A percentile compares a stretch with the other conserved stretches of the same genome.
These are phyloP conservation scores for Baryphthengus martii DNA, from an alignment of 2,113 vertebrate genomes.

Conservation along the genomic window DNA sequence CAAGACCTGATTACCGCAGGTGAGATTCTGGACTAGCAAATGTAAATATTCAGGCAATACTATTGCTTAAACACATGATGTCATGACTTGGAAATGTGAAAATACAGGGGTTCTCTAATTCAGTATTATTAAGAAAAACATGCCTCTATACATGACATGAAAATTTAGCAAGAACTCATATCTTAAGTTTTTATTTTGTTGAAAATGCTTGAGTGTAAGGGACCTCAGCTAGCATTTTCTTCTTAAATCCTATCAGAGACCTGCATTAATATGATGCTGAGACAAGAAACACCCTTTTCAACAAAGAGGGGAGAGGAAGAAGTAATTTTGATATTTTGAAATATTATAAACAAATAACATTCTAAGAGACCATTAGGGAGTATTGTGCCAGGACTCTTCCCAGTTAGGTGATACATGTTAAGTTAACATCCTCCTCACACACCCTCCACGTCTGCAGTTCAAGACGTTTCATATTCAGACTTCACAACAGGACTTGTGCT, in stretches of 20 bases:
- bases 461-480: not conserved
- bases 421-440: not conserved
- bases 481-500: not conserved
- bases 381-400: not conserved
- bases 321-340: not conserved
- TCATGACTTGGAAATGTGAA: not conserved
- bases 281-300: conserved; percentile 6
- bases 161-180: not conserved
- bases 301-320: not conserved
- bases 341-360: not conserved
- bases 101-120: not conserved
- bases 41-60: not conserved
- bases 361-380: not conserved
- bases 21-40: not conserved
- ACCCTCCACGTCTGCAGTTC: not conserved
- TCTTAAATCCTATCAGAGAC: not conserved
- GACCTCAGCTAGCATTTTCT: not conserved
- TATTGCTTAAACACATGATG: not conserved
- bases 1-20: not conserved
- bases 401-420: conserved; percentile 20
- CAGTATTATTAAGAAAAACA: not conserved
- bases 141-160: not conserved
- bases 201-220: not conserved
- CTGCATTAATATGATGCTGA: not conserved
- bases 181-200: not conserved